A percentile compares a stretch with the other conserved stretches of the same genome.
Conservation (phyloP, 2,888 invertebrate genomes). For the Ochropacha duplaris region DNA sequence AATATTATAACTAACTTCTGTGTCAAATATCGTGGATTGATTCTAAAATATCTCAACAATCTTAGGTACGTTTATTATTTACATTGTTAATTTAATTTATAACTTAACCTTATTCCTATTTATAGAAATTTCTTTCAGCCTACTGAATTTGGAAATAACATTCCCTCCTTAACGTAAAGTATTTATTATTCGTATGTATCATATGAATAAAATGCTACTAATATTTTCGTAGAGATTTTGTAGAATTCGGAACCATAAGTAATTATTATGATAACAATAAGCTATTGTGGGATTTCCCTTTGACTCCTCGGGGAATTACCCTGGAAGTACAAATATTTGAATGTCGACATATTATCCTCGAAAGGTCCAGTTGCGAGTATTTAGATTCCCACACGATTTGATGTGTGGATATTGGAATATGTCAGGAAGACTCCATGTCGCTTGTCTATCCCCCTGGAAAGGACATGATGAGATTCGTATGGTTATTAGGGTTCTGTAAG, state of each 20-base stretch:
- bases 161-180: too few species aligned
- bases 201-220: slow-evolving; percentile 14
- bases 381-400: slow-evolving; percentile 10
- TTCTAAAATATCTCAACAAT: too few species aligned
- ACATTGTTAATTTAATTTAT: too few species aligned
- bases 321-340: neutral
- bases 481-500: slow-evolving; percentile 6
- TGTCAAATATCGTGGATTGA: too few species aligned
- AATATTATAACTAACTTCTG: too few species aligned
- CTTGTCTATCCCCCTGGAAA: slow-evolving; percentile 23
- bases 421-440: slow-evolving; percentile 18
- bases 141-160: too few species aligned
- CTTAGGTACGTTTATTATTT: too few species aligned
- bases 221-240: slow-evolving; percentile 20
- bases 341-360: neutral
- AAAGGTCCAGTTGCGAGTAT: neutral
- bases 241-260: neutral
- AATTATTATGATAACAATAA: neutral
- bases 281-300: neutral
- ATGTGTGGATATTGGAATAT: slow-evolving; percentile 7
- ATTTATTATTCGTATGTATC: too few species aligned
- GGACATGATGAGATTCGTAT: slow-evolving; percentile 12
- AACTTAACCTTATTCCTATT: too few species aligned
- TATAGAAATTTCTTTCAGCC: too few species aligned
- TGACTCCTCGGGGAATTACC: neutral